Evolutionary conservation across 2,888 invertebrate species (phyloP).

Genomic region (Spialia ferax): DNA sequence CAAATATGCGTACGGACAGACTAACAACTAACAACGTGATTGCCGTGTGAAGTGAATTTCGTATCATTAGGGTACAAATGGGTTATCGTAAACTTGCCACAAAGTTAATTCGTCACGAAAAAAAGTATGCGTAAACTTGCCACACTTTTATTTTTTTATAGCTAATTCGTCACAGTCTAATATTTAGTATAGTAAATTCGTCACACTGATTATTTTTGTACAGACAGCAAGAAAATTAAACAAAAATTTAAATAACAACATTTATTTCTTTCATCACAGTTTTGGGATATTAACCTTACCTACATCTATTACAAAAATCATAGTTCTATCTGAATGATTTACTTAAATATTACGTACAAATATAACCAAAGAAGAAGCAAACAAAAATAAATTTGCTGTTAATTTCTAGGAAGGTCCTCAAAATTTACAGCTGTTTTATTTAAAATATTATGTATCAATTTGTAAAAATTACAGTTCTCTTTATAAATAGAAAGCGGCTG

Average conservation of each 20-base stretch:
- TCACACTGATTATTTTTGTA: constrained; percentile 3
- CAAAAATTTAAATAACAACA: constrained; percentile 4
- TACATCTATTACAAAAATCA: constrained; percentile 4
- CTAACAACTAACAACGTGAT: constrained; percentile 54
- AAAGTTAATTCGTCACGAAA: constrained; percentile 3
- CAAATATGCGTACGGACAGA: constrained; percentile 62
- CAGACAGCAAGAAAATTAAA: constrained; percentile 3
- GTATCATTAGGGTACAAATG: not conserved
- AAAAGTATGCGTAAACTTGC: not conserved
- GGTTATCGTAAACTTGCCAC: not conserved
- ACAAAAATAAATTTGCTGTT: constrained; percentile 4
- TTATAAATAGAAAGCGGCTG: constrained; percentile 4
- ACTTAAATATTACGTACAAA: constrained; percentile 4
- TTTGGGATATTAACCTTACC: constrained; percentile 4
- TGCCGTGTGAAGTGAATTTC: constrained; percentile 43
- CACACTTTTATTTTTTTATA: constrained; percentile 2
- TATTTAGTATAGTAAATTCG: constrained; percentile 3
- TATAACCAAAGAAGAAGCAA: constrained; percentile 4
- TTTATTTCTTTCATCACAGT: constrained; percentile 4
- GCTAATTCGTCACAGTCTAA: constrained; percentile 1
- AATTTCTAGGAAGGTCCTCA: constrained; percentile 4
- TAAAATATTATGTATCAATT: constrained; percentile 4
- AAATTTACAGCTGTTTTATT: constrained; percentile 4
- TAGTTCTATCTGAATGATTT: constrained; percentile 4
- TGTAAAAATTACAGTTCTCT: constrained; percentile 4